These are phyloP conservation scores for Colinus virginianus DNA, from an alignment of 2,113 vertebrate genomes.

Conservation along the genomic window DNA sequence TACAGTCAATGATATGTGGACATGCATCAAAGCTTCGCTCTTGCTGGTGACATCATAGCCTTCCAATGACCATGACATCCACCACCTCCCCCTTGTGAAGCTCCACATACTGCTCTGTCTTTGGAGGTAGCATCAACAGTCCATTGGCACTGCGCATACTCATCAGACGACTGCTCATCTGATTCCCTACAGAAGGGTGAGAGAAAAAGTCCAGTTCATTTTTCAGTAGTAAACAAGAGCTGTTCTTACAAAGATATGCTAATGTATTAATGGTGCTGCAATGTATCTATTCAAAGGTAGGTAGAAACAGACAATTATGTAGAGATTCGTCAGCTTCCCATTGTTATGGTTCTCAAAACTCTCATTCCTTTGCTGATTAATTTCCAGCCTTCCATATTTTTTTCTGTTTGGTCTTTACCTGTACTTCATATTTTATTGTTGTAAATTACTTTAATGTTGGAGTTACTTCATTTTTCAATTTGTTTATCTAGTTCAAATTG, in stretches of 20 bases:
- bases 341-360: not conserved
- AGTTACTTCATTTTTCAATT: conserved; percentile 2
- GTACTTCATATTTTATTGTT: not conserved
- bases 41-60: conserved; percentile 95
- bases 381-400: not conserved
- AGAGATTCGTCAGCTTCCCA: not conserved
- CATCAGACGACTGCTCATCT: conserved; percentile 99
- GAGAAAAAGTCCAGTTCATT: conserved; percentile 24
- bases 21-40: conserved; percentile 96
- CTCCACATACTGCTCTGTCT: conserved; percentile 99
- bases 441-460: not conserved
- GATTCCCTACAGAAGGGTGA: conserved; percentile 86
- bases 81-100: conserved; percentile 99
- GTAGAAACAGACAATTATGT: not conserved
- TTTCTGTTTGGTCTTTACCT: not conserved
- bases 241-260: not conserved
- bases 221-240: not conserved
- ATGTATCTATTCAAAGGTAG: not conserved
- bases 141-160: conserved; percentile 99
- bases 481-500: not conserved
- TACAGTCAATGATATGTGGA: conserved; percentile 99
- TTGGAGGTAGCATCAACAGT: conserved; percentile 99
- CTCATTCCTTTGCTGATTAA: not conserved
- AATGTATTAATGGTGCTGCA: not conserved
- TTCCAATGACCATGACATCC: conserved; percentile 98